Base-by-base conservation (phyloP, 2,888 invertebrate species). In the Clanis bilineata region DNA sequence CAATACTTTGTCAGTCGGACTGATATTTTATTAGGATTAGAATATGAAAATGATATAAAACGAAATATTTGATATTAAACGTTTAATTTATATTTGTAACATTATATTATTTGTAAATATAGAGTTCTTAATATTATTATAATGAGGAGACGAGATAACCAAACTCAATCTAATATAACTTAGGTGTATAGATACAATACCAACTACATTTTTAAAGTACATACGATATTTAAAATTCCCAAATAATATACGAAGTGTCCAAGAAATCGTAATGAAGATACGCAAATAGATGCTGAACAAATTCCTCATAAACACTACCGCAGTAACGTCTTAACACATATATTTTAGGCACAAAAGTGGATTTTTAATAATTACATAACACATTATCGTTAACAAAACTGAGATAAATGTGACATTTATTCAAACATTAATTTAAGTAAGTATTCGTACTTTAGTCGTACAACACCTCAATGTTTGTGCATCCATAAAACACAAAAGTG, bases 31-130 rank as follows among this genome's bases (percentile, higher is more conserved):
- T 15, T 6, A 15, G 2, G 2, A 15, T n/a, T 18, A 7, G 18
- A n/a, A 10, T 28, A 21, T 38, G 15, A 44, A 23, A 45, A 56
- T 51, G 4, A 32, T 32, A 51, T 18, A 18, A 56, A 38, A 38
- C 18, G n/a, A 60, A 32, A 44, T 39, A 45, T 57, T 70, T 70
- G 80, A 82, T 87, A 87, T 86, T 89, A 90, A 90, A 90, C 86
- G 88, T 90, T 92, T 91, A 88, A 84, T 92, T 92, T 90, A 86
- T 91, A 88, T 88, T 86, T 86, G 81, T 92, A 93, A 92, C 92
- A 92, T 92, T 91, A 90, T 92, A 91, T 92, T 92, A 91, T 91
- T 79, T 92, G 91, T 92, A 92, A 92, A 92, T 92, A 92, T 89
- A 90, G 86, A 88, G 88, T 90, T 91, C 86, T 88, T 90, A 90